Percentiles rank a stretch among this genome's conserved stretches.
phyloP scores from a whole-genome alignment of 2,888 invertebrate species.

The Pyrgus malvae region DNA sequence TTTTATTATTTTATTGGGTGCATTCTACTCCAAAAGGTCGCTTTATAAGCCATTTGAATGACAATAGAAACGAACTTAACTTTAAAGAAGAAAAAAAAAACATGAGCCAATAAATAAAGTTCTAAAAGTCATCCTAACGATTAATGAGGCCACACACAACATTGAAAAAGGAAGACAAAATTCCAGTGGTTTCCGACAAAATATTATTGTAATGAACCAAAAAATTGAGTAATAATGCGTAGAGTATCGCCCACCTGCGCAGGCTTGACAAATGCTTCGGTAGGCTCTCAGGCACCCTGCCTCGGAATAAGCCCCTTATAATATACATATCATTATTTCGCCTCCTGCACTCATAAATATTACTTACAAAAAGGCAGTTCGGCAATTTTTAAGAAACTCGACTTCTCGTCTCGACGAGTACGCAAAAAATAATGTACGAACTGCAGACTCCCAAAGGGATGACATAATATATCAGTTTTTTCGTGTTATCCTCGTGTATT shows the following conservation, averaged over 20 bases:
- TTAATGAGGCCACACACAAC: constrained; percentile 27
- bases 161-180: constrained; percentile 15
- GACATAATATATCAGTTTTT: not conserved
- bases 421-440: not conserved
- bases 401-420: constrained; percentile 40
- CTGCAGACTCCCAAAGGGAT: not conserved
- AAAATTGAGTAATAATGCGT: constrained; percentile 65
- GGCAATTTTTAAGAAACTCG: constrained; percentile 66
- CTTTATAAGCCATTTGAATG: too few relatives aligned
- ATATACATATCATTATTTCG: constrained; percentile 76
- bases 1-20: too few relatives aligned
- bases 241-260: constrained; percentile 67
- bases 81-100: not conserved
- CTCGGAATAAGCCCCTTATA: constrained; percentile 59
- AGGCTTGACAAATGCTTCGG: constrained; percentile 72
- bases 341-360: constrained; percentile 70
- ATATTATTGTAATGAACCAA: constrained; percentile 62
- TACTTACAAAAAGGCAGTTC: constrained; percentile 56
- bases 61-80: too few relatives aligned
- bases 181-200: constrained; percentile 37
- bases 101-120: constrained; percentile 1
- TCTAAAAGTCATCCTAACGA: constrained; percentile 12
- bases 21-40: too few relatives aligned
- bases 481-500: too few relatives aligned
- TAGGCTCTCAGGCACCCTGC: constrained; percentile 48